phyloP scores from a whole-genome alignment of 2,888 invertebrate genomes.

The Notodromas monacha region DNA sequence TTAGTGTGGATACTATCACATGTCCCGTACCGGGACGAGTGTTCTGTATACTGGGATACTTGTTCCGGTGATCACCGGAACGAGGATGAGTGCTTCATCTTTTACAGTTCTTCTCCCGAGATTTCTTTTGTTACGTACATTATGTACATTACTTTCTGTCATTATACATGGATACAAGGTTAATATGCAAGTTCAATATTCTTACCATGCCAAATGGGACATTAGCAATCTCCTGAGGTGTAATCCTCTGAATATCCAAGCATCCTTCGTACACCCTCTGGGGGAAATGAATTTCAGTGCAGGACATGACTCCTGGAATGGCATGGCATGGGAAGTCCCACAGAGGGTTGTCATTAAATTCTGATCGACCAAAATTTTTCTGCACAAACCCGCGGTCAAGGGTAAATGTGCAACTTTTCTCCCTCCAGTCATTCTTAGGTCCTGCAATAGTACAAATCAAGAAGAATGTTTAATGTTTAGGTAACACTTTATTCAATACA shows the following conservation, averaged over 20 bases:
- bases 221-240: slow-evolving; percentile 4
- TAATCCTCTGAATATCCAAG: slow-evolving; percentile 4
- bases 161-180: slow-evolving; percentile 2
- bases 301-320: slow-evolving; percentile 4
- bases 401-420: slow-evolving; percentile 4
- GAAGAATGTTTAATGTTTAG: slow-evolving; percentile 2
- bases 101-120: slow-evolving; percentile 2
- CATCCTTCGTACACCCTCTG: slow-evolving; percentile 4
- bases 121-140: slow-evolving; percentile 4
- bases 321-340: slow-evolving; percentile 4
- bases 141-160: slow-evolving; percentile 4
- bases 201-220: slow-evolving; percentile 4
- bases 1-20: too few relatives aligned
- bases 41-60: too few relatives aligned
- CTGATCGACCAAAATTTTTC: slow-evolving; percentile 2
- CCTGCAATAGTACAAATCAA: slow-evolving; percentile 4
- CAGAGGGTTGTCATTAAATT: slow-evolving; percentile 4
- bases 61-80: too few relatives aligned
- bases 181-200: slow-evolving; percentile 2
- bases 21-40: too few relatives aligned
- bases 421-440: slow-evolving; percentile 2
- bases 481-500: slow-evolving; percentile 2
- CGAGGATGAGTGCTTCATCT: slow-evolving; percentile 4
- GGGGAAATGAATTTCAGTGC: slow-evolving; percentile 4
- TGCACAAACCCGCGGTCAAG: slow-evolving; percentile 4